A percentile compares a stretch with the other conserved stretches of the same genome.
phyloP scores from a whole-genome alignment of 2,113 vertebrate species.

The Mesembrinibis cayennensis region DNA sequence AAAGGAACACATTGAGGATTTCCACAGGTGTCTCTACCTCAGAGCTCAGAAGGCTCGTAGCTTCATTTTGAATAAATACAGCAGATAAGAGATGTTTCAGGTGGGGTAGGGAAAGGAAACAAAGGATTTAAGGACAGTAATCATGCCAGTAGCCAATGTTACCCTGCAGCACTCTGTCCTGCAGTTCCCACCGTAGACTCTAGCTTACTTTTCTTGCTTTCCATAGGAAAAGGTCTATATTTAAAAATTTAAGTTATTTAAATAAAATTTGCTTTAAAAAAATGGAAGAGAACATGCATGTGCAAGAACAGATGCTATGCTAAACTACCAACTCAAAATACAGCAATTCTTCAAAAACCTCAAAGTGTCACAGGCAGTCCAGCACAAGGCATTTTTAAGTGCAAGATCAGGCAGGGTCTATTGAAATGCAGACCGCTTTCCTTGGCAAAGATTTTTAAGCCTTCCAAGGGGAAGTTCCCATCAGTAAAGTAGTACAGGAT shows the following conservation, averaged over 20 bases:
- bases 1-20: background rate
- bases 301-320: slow-evolving; percentile 45
- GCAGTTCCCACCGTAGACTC: background rate
- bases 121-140: background rate
- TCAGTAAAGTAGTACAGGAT: slow-evolving; percentile 18
- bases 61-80: background rate
- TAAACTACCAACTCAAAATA: slow-evolving; percentile 39
- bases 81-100: background rate
- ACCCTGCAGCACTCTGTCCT: background rate
- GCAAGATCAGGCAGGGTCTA: slow-evolving; percentile 39
- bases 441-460: slow-evolving; percentile 56
- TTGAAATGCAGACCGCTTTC: slow-evolving; percentile 57
- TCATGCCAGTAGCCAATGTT: background rate
- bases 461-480: slow-evolving; percentile 38
- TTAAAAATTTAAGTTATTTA: slow-evolving; percentile 10
- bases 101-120: background rate
- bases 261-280: slow-evolving; percentile 34
- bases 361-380: slow-evolving; percentile 51
- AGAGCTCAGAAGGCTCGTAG: background rate
- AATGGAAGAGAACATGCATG: slow-evolving; percentile 6
- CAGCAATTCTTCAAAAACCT: slow-evolving; percentile 28
- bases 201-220: slow-evolving; percentile 14
- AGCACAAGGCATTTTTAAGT: slow-evolving; percentile 60
- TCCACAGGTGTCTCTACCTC: background rate
- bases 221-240: slow-evolving; percentile 20